phyloP scores from a whole-genome alignment of 2,797 vertebrate species.

The Cuculus canorus region DNA sequence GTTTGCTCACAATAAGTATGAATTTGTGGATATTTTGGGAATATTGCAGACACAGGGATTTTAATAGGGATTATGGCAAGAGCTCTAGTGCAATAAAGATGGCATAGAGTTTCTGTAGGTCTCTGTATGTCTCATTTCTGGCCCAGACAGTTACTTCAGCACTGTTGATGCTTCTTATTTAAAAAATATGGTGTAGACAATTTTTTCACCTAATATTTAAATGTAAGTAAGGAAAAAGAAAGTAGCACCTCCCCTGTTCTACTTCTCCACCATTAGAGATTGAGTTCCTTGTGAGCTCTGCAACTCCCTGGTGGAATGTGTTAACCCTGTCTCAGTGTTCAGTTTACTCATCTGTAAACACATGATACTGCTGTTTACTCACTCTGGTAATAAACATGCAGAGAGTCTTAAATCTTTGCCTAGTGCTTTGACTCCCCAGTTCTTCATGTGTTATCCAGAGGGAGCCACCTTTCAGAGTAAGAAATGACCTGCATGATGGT shows the following conservation, averaged over 20 bases:
- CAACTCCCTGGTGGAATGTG: background rate
- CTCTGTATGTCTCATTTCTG: background rate
- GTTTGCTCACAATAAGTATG: background rate
- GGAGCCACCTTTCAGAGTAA: background rate
- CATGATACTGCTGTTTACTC: background rate
- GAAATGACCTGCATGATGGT: background rate
- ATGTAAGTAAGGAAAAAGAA: background rate
- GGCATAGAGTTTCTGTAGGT: background rate
- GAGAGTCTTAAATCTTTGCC: background rate
- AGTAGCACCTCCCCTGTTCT: background rate
- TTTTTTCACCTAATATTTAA: background rate
- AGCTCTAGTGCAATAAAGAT: background rate
- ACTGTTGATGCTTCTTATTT: background rate
- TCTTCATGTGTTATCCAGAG: background rate
- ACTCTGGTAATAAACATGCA: background rate
- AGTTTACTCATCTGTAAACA: background rate
- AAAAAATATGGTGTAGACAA: background rate
- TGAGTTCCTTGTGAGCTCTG: background rate
- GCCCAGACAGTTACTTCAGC: background rate
- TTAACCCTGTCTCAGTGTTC: background rate
- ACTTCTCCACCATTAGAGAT: background rate
- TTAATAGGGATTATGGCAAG: background rate
- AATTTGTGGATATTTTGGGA: constrained; percentile 19
- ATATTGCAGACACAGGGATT: background rate
- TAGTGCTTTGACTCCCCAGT: background rate